phyloP scores from a whole-genome alignment of 2,113 vertebrate species.

The Epinephelus lanceolatus region DNA sequence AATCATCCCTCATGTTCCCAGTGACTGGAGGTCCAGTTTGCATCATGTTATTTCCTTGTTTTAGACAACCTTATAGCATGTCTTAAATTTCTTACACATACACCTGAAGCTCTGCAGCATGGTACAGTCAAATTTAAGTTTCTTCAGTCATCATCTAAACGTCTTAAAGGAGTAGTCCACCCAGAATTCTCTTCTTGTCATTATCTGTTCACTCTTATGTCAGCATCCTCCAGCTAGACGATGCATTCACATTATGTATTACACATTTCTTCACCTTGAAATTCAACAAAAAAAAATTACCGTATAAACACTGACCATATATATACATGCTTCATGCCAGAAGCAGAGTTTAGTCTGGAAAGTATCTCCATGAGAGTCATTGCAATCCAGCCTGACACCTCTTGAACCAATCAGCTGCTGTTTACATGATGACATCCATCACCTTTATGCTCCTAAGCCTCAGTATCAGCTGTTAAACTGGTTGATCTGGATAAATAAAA shows the following conservation, averaged over 20 bases:
- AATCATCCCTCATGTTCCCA: conserved; percentile 9
- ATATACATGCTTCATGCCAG: too few species aligned
- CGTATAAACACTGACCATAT: not conserved
- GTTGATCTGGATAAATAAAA: too few species aligned
- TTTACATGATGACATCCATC: too few species aligned
- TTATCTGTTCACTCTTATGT: not conserved
- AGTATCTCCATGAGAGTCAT: not conserved
- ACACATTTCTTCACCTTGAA: not conserved
- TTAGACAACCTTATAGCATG: conserved; percentile 21
- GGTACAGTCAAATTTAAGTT: not conserved
- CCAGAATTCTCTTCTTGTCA: not conserved
- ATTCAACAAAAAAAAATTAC: not conserved
- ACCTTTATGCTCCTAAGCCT: too few species aligned
- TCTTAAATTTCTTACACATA: conserved; percentile 15
- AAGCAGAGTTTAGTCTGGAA: too few species aligned
- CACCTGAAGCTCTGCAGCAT: not conserved
- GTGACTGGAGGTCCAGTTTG: not conserved
- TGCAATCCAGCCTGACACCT: not conserved
- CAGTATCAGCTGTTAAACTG: too few species aligned
- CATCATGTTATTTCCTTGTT: too few species aligned
- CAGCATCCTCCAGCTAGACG: not conserved
- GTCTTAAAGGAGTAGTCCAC: not conserved
- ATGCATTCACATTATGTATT: not conserved
- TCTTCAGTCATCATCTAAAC: not conserved
- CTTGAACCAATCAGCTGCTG: not conserved